Conservation (phyloP, 1,140 invertebrate genomes). For the Oncopodura yosiiana region DNA sequence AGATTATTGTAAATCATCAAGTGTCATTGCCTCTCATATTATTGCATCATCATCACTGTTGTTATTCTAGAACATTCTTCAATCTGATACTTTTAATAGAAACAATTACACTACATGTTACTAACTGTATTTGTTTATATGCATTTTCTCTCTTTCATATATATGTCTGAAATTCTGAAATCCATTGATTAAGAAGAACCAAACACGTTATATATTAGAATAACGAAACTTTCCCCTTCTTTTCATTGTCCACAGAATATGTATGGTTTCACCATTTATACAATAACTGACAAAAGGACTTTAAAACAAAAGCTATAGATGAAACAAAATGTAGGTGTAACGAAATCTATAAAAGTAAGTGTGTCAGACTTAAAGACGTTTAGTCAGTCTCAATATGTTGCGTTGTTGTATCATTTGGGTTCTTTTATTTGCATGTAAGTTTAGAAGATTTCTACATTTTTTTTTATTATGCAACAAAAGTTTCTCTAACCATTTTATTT, state of each 20-base stretch:
- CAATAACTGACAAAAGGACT: too few relatives aligned
- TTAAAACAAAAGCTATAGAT: background rate
- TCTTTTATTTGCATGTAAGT: conserved; percentile 11
- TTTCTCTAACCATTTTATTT: background rate
- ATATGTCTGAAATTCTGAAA: too few relatives aligned
- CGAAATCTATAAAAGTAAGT: background rate
- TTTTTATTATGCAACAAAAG: background rate
- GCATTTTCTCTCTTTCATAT: too few relatives aligned
- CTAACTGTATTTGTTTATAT: too few relatives aligned
- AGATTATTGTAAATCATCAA: too few relatives aligned
- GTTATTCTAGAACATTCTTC: too few relatives aligned
- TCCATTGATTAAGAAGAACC: too few relatives aligned
- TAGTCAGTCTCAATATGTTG: conserved; percentile 11
- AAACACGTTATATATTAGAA: too few relatives aligned
- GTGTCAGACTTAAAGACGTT: conserved; percentile 7
- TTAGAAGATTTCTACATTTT: background rate
- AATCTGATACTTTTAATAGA: too few relatives aligned
- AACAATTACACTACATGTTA: too few relatives aligned
- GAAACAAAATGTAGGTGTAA: background rate
- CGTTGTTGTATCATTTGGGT: conserved; percentile 4
- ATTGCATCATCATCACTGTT: too few relatives aligned
- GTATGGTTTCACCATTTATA: background rate
- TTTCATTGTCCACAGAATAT: conserved; percentile 2
- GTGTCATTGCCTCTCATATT: too few relatives aligned
- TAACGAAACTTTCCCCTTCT: background rate